Evolutionary conservation across 1,140 invertebrate species (phyloP).

Genomic region (Cherax destructor): DNA sequence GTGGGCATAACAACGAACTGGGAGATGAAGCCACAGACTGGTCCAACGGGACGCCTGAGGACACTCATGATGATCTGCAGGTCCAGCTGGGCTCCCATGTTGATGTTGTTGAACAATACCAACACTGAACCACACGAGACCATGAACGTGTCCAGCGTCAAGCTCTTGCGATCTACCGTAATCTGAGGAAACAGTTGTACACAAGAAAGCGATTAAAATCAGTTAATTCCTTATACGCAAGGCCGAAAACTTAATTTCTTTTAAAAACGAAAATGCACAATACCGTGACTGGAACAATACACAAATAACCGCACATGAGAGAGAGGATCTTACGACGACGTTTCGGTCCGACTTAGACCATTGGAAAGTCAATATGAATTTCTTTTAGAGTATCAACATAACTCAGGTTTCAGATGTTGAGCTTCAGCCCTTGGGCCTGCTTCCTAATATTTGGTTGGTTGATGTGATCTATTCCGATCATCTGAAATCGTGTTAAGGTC

Average conservation of each 20-base stretch:
- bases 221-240: not conserved
- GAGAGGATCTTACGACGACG: too few species aligned
- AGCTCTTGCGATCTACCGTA: slow-evolving; percentile 39
- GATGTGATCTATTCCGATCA: too few species aligned
- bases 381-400: too few species aligned
- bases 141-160: slow-evolving; percentile 74
- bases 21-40: slow-evolving; percentile 75
- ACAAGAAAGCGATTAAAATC: not conserved
- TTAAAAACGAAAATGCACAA: not conserved
- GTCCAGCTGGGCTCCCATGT: slow-evolving; percentile 76
- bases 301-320: too few species aligned
- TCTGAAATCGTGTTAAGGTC: too few species aligned
- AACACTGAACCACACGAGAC: slow-evolving; percentile 73
- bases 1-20: slow-evolving; percentile 77
- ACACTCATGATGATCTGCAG: slow-evolving; percentile 74
- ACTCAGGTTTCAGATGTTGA: not conserved
- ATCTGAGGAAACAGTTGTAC: slow-evolving; percentile 26
- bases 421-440: not conserved
- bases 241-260: not conserved
- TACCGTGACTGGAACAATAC: too few species aligned
- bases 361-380: not conserved
- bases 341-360: too few species aligned
- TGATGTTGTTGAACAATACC: slow-evolving; percentile 75
- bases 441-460: too few species aligned
- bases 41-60: slow-evolving; percentile 75